A percentile compares a stretch with the other conserved stretches of the same genome.
These are phyloP conservation scores for Poicephalus gulielmi DNA, from an alignment of 2,113 vertebrate species.

Conservation along the genomic window DNA sequence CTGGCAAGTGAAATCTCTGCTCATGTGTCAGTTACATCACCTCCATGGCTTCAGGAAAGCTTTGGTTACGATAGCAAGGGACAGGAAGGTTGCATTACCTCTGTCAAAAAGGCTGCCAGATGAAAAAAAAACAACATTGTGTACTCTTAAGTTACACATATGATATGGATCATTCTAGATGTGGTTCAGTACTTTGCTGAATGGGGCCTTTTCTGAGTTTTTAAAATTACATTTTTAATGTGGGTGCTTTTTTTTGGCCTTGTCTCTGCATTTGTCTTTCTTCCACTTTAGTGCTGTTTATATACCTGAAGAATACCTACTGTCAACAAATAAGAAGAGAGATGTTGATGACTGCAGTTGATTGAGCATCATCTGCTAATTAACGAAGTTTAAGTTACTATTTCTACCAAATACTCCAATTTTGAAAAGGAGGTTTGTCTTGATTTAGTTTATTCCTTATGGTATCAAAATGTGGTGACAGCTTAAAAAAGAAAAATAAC, in stretches of 20 bases:
- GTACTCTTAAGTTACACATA: background rate
- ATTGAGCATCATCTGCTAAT: background rate
- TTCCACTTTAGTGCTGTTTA: background rate
- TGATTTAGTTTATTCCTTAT: constrained; percentile 68
- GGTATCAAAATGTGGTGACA: constrained; percentile 67
- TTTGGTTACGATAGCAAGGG: background rate
- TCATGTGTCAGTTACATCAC: background rate
- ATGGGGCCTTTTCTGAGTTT: background rate
- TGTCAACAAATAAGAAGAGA: background rate
- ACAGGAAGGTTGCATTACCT: background rate
- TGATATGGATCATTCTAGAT: background rate
- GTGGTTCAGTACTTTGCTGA: background rate
- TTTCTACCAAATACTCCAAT: constrained; percentile 11
- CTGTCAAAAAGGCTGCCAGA: background rate
- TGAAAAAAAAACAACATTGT: background rate
- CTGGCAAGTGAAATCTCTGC: background rate
- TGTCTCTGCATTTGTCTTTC: background rate
- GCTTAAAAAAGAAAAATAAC: constrained; percentile 64
- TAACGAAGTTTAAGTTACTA: background rate
- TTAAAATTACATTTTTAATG: background rate
- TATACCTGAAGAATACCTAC: background rate
- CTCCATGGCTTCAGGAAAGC: background rate
- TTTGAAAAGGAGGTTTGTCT: constrained; percentile 35
- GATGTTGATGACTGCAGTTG: background rate
- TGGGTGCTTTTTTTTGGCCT: background rate